phyloP scores from a whole-genome alignment of 2,888 invertebrate genomes.

The Epistrophella euchroma region DNA sequence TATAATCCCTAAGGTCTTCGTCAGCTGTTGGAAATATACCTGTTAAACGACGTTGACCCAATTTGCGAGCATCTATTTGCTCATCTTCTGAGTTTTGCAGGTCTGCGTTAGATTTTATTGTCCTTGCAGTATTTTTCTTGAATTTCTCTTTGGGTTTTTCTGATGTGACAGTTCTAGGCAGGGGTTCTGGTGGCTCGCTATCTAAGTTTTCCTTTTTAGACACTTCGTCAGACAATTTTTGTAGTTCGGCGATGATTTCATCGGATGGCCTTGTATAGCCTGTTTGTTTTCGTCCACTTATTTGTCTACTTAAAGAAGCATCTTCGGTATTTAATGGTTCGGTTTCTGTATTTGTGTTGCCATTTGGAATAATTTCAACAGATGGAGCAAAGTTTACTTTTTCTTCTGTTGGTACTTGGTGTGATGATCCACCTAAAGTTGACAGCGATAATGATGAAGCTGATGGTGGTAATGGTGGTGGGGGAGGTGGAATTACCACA shows the following conservation, averaged over 20 bases:
- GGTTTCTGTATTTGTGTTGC: slow-evolving; percentile 36
- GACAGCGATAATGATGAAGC: slow-evolving; percentile 47
- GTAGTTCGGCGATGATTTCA: slow-evolving; percentile 44
- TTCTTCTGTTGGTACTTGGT: slow-evolving; percentile 32
- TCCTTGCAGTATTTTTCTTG: slow-evolving; percentile 47
- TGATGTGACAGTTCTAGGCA: slow-evolving; percentile 46
- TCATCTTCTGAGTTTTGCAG: slow-evolving; percentile 34
- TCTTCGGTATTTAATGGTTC: slow-evolving; percentile 65
- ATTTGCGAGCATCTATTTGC: slow-evolving; percentile 23
- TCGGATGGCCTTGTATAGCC: slow-evolving; percentile 78
- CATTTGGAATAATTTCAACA: slow-evolving; percentile 45
- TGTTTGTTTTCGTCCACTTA: slow-evolving; percentile 70
- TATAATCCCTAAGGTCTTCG: slow-evolving; percentile 80
- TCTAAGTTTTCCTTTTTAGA: background rate
- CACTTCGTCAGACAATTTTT: slow-evolving; percentile 23
- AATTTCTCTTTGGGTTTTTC: slow-evolving; percentile 53
- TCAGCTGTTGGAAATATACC: slow-evolving; percentile 76
- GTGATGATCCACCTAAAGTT: slow-evolving; percentile 42
- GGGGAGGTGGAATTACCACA: slow-evolving; percentile 63
- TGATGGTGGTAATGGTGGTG: slow-evolving; percentile 74
- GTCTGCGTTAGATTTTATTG: slow-evolving; percentile 18
- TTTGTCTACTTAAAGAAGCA: slow-evolving; percentile 14
- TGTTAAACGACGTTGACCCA: slow-evolving; percentile 62
- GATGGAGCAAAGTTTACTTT: slow-evolving; percentile 43
- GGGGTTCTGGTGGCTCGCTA: slow-evolving; percentile 26